Evolutionary conservation across 1,140 invertebrate species (phyloP), one percentile per base, ranked within the genome.

Genomic region (Lethrus apterus): DNA sequence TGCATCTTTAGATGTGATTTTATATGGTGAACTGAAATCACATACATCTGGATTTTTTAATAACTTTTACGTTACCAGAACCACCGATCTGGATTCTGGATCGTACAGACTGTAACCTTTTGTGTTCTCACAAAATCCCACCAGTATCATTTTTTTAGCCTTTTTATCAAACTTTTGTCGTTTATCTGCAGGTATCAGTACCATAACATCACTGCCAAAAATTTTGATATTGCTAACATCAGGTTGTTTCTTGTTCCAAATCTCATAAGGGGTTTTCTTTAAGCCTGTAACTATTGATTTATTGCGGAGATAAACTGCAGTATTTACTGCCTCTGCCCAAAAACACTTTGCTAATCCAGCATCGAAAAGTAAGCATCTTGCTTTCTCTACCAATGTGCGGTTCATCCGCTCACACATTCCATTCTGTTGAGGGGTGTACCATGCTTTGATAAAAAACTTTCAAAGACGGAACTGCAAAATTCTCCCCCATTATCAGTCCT

Each of bases 391-490:
- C 9, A 67, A 30, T 4, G 58, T 64, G 5, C 64, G 54, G 52
- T 70, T 70, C 29, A 46, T 52, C 14, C 61, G 26, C 48, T 71
- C 67, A 10, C 63, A 57, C 8, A 66, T 45, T 10, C 68, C 65
- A 55, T 71, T 70, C 52, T 69, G 64, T 47, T 70, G 55, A 11
- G 66, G 65, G 13, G 61, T 63, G 43, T 66, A 34, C 62, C 63
- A 38, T 33, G 38, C 24, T 49, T 20, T 50, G 53, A 46, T 14
- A 50, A 54, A 47, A 51, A 64, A 13, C 46, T 45, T 40, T 58
- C 48, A 24, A 66, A 56, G 14, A 55, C 41, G 32, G 29, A 43
- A 23, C 18, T 46, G 23, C 36, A 51, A 49, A 59, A 65, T 55
- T 68, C 63, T 4, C 45, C 46, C 34, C 56, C 57, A 45, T 55